These are phyloP conservation scores for Coenonympha arcania DNA, from an alignment of 2,888 invertebrate genomes.

Conservation along the genomic window DNA sequence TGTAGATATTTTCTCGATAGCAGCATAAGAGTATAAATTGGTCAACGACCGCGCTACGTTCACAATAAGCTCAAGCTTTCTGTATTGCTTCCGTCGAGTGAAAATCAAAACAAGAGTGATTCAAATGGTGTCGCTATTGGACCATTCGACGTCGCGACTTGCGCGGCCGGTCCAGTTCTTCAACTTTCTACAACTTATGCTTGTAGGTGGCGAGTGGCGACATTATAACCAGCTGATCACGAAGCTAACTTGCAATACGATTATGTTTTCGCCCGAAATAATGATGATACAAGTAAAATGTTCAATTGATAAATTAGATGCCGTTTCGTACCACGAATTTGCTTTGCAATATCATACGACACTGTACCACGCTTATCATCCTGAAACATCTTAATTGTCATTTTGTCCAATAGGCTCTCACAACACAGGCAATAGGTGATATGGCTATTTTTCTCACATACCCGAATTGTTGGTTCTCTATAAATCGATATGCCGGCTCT, in stretches of 20 bases:
- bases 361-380: no score
- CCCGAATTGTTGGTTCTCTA: constrained; percentile 45
- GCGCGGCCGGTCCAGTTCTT: constrained; percentile 64
- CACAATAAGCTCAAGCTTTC: constrained; percentile 26
- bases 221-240: constrained; percentile 39
- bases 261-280: not conserved
- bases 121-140: constrained; percentile 39
- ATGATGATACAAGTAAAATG: no score
- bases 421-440: no score
- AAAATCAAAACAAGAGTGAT: constrained; percentile 48
- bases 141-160: constrained; percentile 55
- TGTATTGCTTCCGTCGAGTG: constrained; percentile 38
- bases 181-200: constrained; percentile 68
- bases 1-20: constrained; percentile 9
- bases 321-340: no score
- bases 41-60: constrained; percentile 24
- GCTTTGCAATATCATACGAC: no score
- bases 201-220: constrained; percentile 58
- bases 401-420: no score
- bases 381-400: no score
- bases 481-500: constrained; percentile 15
- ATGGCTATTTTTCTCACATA: constrained; percentile 9
- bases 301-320: no score
- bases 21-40: constrained; percentile 9
- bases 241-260: constrained; percentile 38